Evolutionary conservation across 2,888 invertebrate species (phyloP).

Genomic region (Netelia melanura): DNA sequence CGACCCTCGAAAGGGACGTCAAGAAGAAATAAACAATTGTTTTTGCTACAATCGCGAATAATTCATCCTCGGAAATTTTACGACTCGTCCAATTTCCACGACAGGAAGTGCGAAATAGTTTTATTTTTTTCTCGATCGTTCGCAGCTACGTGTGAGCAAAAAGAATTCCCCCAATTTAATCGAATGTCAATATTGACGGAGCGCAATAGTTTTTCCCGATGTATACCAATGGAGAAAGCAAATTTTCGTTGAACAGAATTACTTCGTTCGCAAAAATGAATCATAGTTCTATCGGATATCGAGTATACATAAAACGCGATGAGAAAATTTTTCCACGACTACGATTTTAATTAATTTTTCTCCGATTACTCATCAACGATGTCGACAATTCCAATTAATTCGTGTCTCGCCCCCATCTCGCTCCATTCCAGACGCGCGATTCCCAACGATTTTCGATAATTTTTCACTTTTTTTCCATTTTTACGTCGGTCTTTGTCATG

Average conservation of each 20-base stretch:
- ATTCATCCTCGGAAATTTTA: too few species aligned
- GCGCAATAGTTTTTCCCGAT: background rate
- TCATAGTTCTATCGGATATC: background rate
- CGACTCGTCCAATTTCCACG: background rate
- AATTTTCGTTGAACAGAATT: conserved; percentile 24
- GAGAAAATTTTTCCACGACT: conserved; percentile 22
- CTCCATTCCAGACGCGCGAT: background rate
- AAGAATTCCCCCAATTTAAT: conserved; percentile 37
- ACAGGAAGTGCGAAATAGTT: too few species aligned
- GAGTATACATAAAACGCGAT: background rate
- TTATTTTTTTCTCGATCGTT: too few species aligned
- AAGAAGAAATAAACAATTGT: too few species aligned
- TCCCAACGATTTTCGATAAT: background rate
- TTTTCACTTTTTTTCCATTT: background rate
- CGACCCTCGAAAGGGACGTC: too few species aligned
- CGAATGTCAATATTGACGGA: conserved; percentile 50
- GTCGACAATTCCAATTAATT: background rate
- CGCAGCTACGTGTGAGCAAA: background rate
- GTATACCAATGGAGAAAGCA: too few species aligned
- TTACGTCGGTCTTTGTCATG: too few species aligned
- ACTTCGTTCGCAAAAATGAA: conserved; percentile 1
- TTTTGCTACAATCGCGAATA: too few species aligned
- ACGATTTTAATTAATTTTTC: conserved; percentile 55
- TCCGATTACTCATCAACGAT: background rate
- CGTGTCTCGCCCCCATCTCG: background rate